phyloP scores from a whole-genome alignment of 2,888 invertebrate species.

The Cheilosia grossa region DNA sequence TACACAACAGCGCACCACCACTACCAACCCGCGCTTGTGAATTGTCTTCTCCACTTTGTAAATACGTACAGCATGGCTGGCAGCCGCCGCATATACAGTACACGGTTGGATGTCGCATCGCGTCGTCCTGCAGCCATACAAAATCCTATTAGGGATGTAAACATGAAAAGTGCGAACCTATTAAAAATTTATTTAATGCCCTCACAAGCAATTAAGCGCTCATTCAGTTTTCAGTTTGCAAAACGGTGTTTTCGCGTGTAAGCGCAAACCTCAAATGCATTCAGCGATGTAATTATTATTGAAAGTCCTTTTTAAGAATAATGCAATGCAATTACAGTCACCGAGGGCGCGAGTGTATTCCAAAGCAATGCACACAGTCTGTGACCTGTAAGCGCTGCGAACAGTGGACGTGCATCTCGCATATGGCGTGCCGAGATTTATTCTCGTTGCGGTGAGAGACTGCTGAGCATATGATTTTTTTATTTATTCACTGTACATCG shows the following conservation, averaged over 20 bases:
- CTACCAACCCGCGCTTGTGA: not conserved
- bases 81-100: not conserved
- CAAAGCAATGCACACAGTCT: slow-evolving; percentile 7
- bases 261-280: slow-evolving; percentile 74
- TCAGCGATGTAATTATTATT: slow-evolving; percentile 75
- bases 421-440: slow-evolving; percentile 61
- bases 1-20: slow-evolving; percentile 16
- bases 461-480: slow-evolving; percentile 40
- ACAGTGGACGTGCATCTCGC: not conserved
- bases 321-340: slow-evolving; percentile 69
- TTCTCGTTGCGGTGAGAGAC: slow-evolving; percentile 30
- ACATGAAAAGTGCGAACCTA: slow-evolving; percentile 83
- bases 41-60: slow-evolving; percentile 51
- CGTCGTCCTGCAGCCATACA: slow-evolving; percentile 22
- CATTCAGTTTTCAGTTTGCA: slow-evolving; percentile 79
- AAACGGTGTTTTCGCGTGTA: slow-evolving; percentile 69
- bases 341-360: slow-evolving; percentile 41
- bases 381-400: not conserved
- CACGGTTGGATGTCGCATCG: no score
- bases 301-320: slow-evolving; percentile 73
- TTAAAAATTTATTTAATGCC: slow-evolving; percentile 83
- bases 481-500: slow-evolving; percentile 22
- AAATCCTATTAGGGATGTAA: slow-evolving; percentile 82
- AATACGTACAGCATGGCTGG: slow-evolving; percentile 8
- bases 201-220: slow-evolving; percentile 83